These are phyloP conservation scores for Coracopsis vasa DNA, from an alignment of 2,113 vertebrate species.

Conservation along the genomic window DNA sequence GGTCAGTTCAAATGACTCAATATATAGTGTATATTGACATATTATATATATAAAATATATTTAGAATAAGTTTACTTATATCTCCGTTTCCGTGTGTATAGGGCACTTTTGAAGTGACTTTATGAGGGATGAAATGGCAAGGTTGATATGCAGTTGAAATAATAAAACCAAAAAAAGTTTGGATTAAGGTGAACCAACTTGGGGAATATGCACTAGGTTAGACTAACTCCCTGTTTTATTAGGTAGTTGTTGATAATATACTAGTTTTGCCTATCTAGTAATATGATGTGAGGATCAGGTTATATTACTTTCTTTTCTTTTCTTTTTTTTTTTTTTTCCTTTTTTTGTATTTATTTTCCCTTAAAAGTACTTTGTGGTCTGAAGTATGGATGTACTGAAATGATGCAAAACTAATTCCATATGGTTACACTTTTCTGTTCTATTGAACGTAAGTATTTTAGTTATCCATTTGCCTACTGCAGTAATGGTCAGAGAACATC, in stretches of 20 bases:
- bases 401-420: not conserved
- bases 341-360: not conserved
- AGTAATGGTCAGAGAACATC: not conserved
- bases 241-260: not conserved
- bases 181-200: not conserved
- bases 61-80: not conserved
- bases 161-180: not conserved
- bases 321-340: too few relatives aligned
- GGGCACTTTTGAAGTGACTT: not conserved
- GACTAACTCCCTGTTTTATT: not conserved
- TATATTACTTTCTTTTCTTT: not conserved
- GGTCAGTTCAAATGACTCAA: not conserved
- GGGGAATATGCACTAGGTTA: not conserved
- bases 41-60: not conserved
- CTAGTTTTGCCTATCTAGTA: not conserved
- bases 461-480: not conserved
- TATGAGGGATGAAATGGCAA: not conserved
- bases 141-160: not conserved
- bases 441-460: not conserved
- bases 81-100: not conserved
- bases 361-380: not conserved
- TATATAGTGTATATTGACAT: not conserved
- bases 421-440: not conserved
- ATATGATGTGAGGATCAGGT: not conserved
- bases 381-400: not conserved